Evolutionary conservation across 2,888 invertebrate species (phyloP), one percentile per base, ranked within the genome.

Genomic region (Neoitamus cyanurus): DNA sequence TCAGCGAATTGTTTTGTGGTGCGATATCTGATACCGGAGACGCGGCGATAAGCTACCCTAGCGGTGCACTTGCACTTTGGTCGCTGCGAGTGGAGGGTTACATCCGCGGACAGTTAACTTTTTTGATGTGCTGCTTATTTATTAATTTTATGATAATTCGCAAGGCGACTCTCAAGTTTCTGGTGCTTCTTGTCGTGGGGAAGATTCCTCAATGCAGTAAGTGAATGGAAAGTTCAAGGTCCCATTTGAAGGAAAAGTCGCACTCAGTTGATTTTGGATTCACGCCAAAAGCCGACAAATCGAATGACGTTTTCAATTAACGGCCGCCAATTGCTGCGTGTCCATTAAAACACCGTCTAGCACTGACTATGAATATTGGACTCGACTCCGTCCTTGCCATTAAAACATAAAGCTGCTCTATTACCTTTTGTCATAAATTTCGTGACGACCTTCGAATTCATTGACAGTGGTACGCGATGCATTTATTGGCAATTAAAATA

Each of bases 401-500:
- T 58, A 58, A 25, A 58, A 20, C 58, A 58, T 58, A 20, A 25
- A 58, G 15, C 9, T 58, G 58, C 6, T 58, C 58, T 58, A 58
- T 20, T 58, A 58, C 58, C 58, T 58, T 58, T 58, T 58, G 58
- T 58, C 15, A 58, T 58, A 58, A 58, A 58, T 58, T 58, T 58
- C 58, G 58, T 58, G 58, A 58, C 58, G 58, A 7, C 58, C 58
- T 58, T 58, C 58, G 9, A 58, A 58, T 58, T 25, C 58, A 58
- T 58, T 58, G 25, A 58, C 25, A 58, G 20, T n/a, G n/a, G n/a
- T 42, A n/a, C 58, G 58, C 25, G 58, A 15, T 58, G 58, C 58
- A 58, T 58, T 58, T 58, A 58, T 58, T 58, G 58, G 58, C 58
- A 58, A 58, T 58, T 58, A 25, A 58, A 58, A 58, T 58, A 58